phyloP scores from a whole-genome alignment of 2,888 invertebrate species.

The Sarcophaga subvicina region DNA sequence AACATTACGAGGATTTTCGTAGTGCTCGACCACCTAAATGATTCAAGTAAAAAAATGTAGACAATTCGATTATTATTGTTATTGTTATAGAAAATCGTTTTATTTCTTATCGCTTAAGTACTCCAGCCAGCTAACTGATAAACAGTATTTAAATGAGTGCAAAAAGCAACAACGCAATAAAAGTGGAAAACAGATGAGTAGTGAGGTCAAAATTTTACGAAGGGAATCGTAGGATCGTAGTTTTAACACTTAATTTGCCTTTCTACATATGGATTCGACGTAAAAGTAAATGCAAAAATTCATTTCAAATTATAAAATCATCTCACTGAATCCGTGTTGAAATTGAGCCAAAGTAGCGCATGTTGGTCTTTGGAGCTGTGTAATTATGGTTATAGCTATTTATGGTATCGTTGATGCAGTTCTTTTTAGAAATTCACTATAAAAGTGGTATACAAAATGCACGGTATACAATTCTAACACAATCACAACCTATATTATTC shows the following conservation, averaged over 20 bases:
- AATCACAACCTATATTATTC: no score
- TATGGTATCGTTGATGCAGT: no score
- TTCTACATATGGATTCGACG: no score
- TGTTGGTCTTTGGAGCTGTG: no score
- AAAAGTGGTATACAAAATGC: no score
- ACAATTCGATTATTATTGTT: background rate
- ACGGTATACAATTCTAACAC: no score
- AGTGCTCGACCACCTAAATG: conserved; percentile 96
- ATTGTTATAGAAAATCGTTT: conserved; percentile 10
- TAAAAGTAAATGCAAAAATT: no score
- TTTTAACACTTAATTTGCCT: background rate
- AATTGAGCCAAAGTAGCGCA: no score
- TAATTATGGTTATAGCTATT: no score
- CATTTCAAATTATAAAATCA: no score
- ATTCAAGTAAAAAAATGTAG: conserved; percentile 19
- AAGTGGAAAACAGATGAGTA: background rate
- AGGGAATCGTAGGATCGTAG: background rate
- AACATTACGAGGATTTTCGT: conserved; percentile 99
- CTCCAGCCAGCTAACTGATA: conserved; percentile 14
- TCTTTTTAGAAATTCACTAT: no score
- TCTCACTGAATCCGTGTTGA: no score
- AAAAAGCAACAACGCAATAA: conserved; percentile 4
- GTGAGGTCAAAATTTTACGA: background rate
- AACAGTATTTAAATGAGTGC: conserved; percentile 9
- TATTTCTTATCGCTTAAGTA: conserved; percentile 6